Evolutionary conservation across 2,113 vertebrate species (phyloP).

Genomic region (Vanacampus margaritifer): DNA sequence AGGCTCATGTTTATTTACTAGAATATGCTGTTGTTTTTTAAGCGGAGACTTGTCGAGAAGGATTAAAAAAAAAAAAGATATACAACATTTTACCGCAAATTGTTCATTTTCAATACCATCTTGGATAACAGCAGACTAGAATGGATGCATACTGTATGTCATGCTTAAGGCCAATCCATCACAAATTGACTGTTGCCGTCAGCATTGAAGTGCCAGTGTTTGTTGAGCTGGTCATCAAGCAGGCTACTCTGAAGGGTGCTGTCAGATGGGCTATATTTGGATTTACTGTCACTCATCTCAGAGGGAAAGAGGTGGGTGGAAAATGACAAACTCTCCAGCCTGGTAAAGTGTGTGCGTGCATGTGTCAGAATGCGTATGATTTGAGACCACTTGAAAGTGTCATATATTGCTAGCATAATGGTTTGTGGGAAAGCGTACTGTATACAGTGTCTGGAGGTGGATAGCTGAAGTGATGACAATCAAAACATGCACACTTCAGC

Average conservation of each 20-base stretch:
- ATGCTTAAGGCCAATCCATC: background rate
- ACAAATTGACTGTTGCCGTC: background rate
- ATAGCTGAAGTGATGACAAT: slow-evolving; percentile 35
- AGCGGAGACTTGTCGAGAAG: background rate
- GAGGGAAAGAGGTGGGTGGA: slow-evolving; percentile 35
- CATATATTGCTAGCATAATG: slow-evolving; percentile 15
- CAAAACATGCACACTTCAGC: slow-evolving; percentile 6
- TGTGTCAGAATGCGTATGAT: slow-evolving; percentile 24
- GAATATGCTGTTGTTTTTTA: background rate
- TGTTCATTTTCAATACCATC: background rate
- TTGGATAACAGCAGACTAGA: background rate
- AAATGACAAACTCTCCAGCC: slow-evolving; percentile 29
- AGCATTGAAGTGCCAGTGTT: slow-evolving; percentile 3
- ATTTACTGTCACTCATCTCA: slow-evolving; percentile 28
- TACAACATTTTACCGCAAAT: background rate
- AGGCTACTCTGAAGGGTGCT: slow-evolving; percentile 19
- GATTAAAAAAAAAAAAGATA: background rate
- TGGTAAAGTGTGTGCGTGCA: slow-evolving; percentile 9
- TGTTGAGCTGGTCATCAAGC: slow-evolving; percentile 18
- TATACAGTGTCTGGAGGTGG: slow-evolving; percentile 7
- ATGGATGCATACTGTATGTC: background rate
- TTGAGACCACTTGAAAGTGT: slow-evolving; percentile 31
- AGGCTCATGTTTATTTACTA: background rate
- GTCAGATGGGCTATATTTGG: slow-evolving; percentile 40
- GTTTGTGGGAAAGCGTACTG: slow-evolving; percentile 8